A percentile compares a stretch with the other conserved stretches of the same genome.
phyloP scores from a whole-genome alignment of 2,888 invertebrate genomes.

The Sesia apiformis region DNA sequence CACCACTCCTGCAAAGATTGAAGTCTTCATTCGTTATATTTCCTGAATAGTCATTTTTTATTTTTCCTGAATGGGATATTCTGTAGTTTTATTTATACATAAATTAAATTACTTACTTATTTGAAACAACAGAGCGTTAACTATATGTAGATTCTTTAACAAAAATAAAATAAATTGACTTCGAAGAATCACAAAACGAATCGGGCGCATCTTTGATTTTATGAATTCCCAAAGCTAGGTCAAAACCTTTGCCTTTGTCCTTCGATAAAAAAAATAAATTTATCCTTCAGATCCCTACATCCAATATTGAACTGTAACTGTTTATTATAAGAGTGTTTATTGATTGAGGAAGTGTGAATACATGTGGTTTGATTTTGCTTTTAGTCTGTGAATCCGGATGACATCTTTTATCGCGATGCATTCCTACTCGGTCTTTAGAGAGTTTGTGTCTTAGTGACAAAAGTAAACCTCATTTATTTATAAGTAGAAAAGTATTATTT shows the following conservation, averaged over 20 bases:
- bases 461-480: neutral
- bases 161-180: slow-evolving; percentile 10
- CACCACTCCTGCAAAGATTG: too few relatives aligned
- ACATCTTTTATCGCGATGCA: slow-evolving; percentile 71
- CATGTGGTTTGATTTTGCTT: slow-evolving; percentile 44
- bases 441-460: slow-evolving; percentile 20
- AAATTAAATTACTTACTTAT: too few relatives aligned
- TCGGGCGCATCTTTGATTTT: slow-evolving; percentile 49
- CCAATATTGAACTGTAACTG: slow-evolving; percentile 31
- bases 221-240: slow-evolving; percentile 70
- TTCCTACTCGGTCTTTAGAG: slow-evolving; percentile 53
- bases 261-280: slow-evolving; percentile 41
- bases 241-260: slow-evolving; percentile 53
- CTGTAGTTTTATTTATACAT: too few relatives aligned
- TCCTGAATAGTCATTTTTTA: too few relatives aligned
- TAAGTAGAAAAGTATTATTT: too few relatives aligned
- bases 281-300: slow-evolving; percentile 8
- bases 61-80: too few relatives aligned
- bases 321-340: slow-evolving; percentile 25
- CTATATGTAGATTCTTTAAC: too few relatives aligned
- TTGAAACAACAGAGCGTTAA: too few relatives aligned
- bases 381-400: slow-evolving; percentile 62
- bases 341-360: slow-evolving; percentile 12
- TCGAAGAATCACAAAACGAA: slow-evolving; percentile 52
- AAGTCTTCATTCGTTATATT: too few relatives aligned